phyloP scores from a whole-genome alignment of 2,797 vertebrate genomes.

The Chloroceryle inda region DNA sequence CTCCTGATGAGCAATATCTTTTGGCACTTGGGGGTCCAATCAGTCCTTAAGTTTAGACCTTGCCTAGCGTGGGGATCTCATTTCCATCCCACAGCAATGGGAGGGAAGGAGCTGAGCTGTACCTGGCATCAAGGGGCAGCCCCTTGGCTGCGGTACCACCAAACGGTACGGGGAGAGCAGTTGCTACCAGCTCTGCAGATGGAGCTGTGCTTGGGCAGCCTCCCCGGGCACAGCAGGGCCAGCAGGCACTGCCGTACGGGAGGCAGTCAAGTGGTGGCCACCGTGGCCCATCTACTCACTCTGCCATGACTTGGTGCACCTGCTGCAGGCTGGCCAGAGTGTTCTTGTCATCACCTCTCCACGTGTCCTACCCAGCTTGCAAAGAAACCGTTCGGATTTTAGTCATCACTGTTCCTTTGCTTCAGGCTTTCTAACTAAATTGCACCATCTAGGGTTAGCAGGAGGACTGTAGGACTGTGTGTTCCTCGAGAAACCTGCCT shows the following conservation, averaged over 20 bases:
- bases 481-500: neutral
- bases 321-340: neutral
- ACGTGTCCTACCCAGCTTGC: neutral
- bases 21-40: neutral
- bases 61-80: no score
- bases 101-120: neutral
- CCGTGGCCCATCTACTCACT: neutral
- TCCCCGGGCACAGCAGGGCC: neutral
- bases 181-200: neutral
- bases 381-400: neutral
- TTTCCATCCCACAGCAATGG: neutral
- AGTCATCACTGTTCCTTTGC: neutral
- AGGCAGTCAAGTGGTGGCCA: neutral
- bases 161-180: neutral
- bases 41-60: neutral
- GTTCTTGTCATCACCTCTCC: neutral
- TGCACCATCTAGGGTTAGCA: constrained; percentile 48
- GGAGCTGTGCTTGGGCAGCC: neutral
- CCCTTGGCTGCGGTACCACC: neutral
- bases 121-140: neutral
- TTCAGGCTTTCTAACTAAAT: neutral
- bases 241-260: neutral
- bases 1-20: neutral
- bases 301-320: neutral
- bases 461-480: neutral